Conservation (phyloP, 2,888 invertebrate species). For the Automeris io region DNA sequence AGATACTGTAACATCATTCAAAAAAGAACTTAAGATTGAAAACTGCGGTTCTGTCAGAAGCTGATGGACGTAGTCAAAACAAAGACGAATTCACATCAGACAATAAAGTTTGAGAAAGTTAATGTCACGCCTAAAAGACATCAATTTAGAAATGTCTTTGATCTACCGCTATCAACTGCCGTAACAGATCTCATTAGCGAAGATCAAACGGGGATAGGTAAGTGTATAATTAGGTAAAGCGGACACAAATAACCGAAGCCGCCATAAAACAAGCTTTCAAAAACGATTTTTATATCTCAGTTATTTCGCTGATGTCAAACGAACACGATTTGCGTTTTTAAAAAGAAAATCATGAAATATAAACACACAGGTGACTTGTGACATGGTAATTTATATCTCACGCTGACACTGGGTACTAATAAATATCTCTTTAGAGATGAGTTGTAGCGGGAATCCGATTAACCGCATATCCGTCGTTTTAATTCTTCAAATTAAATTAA, state of each 20-base stretch:
- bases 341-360: slow-evolving; percentile 33
- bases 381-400: slow-evolving; percentile 45
- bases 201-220: slow-evolving; percentile 4
- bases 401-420: slow-evolving; percentile 10
- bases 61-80: neutral
- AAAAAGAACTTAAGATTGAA: too few species aligned
- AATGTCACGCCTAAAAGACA: neutral
- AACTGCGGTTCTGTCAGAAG: neutral
- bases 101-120: neutral
- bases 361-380: slow-evolving; percentile 54
- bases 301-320: slow-evolving; percentile 30
- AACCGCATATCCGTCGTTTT: neutral
- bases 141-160: slow-evolving; percentile 1
- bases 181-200: slow-evolving; percentile 5
- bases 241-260: slow-evolving; percentile 1
- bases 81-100: neutral
- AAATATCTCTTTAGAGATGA: slow-evolving; percentile 4
- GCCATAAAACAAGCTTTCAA: slow-evolving; percentile 3
- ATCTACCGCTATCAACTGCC: slow-evolving; percentile 7
- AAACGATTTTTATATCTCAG: slow-evolving; percentile 3
- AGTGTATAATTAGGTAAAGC: slow-evolving; percentile 4
- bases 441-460: neutral
- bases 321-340: slow-evolving; percentile 39
- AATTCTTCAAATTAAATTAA: too few species aligned
- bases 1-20: too few species aligned